Conservation (phyloP, 2,113 vertebrate species). For the Camelus dromedarius region DNA sequence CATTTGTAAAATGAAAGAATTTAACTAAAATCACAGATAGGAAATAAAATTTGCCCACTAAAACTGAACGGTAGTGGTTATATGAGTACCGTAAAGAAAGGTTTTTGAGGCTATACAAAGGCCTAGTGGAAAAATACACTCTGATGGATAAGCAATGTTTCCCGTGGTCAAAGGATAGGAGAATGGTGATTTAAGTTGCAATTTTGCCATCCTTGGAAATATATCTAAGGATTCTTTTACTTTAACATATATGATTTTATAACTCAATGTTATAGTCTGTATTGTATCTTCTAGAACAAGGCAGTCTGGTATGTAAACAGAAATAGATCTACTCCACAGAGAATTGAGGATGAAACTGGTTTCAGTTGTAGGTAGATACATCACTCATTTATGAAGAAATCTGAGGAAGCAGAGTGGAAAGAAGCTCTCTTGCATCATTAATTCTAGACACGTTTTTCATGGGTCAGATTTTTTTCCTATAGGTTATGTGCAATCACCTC, state of each 20-base stretch:
- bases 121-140: neutral
- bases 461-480: neutral
- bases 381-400: conserved; percentile 13
- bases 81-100: neutral
- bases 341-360: neutral
- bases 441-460: neutral
- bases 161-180: neutral
- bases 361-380: neutral
- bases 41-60: neutral
- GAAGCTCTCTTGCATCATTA: neutral
- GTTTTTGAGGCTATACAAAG: neutral
- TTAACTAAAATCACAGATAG: conserved; percentile 26
- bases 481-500: neutral
- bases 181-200: neutral
- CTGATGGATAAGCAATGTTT: neutral
- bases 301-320: neutral
- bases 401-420: neutral
- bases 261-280: neutral
- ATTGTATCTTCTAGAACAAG: neutral
- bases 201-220: neutral
- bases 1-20: neutral
- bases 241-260: neutral
- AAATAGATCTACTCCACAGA: neutral
- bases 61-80: neutral
- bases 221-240: neutral